A percentile compares a stretch with the other conserved stretches of the same genome.
Conservation (phyloP, 2,113 vertebrate species). For the Eulacestoma nigropectus region DNA sequence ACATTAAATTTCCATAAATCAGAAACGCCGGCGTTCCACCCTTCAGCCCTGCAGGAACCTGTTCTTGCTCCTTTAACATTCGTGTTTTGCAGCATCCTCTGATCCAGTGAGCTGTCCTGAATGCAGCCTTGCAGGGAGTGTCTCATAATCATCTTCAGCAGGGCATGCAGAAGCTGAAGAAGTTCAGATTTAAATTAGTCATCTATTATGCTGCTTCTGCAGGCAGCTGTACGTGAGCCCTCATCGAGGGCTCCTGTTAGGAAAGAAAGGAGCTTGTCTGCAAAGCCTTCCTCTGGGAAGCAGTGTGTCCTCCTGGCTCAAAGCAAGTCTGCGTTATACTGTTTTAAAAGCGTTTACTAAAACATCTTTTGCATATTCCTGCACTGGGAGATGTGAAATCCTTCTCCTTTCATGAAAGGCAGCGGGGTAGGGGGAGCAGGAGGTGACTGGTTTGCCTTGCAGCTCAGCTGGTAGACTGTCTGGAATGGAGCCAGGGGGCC, state of each 20-base stretch:
- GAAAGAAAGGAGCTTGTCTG: not conserved
- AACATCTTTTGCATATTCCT: not conserved
- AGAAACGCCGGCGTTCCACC: not conserved
- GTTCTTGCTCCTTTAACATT: not conserved
- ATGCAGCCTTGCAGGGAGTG: not conserved
- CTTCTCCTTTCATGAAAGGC: constrained; percentile 31
- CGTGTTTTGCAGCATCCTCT: not conserved
- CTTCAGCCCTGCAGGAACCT: not conserved
- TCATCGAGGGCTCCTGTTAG: fast-evolving
- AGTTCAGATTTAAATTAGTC: not conserved
- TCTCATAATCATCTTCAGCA: not conserved
- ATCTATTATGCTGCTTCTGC: not conserved
- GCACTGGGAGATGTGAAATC: not conserved
- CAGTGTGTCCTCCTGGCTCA: not conserved
- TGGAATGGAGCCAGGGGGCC: constrained; percentile 63
- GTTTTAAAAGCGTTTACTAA: not conserved
- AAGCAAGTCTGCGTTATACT: not conserved
- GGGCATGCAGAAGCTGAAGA: not conserved
- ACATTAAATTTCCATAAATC: not conserved
- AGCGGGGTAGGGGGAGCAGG: not conserved
- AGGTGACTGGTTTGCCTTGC: constrained; percentile 4
- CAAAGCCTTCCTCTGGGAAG: not conserved
- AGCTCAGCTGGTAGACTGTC: constrained; percentile 64
- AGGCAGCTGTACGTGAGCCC: not conserved
- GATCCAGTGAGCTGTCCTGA: not conserved